Conservation (phyloP, 2,113 vertebrate species). For the Lamprotornis superbus region DNA sequence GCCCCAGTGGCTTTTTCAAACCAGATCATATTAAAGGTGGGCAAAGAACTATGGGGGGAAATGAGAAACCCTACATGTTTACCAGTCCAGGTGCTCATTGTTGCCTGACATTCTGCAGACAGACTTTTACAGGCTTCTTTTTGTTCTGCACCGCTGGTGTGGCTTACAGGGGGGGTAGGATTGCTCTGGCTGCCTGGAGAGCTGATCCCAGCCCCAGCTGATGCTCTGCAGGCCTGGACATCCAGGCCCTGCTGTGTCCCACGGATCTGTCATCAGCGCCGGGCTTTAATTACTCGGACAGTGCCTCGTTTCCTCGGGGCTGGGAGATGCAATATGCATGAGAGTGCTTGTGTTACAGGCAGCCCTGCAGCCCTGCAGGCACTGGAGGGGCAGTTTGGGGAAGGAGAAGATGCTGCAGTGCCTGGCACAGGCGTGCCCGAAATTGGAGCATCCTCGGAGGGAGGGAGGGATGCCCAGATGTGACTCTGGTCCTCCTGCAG, state of each 20-base stretch:
- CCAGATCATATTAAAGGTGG: neutral
- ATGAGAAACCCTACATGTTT: neutral
- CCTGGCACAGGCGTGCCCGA: neutral
- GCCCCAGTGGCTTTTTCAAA: neutral
- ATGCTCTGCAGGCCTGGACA: neutral
- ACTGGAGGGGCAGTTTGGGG: neutral
- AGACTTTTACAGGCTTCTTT: neutral
- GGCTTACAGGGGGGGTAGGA: neutral
- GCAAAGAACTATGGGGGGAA: neutral
- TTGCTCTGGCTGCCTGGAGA: neutral
- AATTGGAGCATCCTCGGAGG: neutral
- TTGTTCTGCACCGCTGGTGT: neutral
- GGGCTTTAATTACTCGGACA: slow-evolving; percentile 60
- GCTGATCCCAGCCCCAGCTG: neutral
- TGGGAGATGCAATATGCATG: slow-evolving; percentile 57
- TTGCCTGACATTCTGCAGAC: neutral
- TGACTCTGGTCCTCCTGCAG: neutral
- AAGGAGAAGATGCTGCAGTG: neutral
- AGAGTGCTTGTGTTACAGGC: slow-evolving; percentile 40
- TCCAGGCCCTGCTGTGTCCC: neutral
- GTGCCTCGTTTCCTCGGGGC: slow-evolving; percentile 5
- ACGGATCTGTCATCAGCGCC: neutral
- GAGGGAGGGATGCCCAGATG: neutral
- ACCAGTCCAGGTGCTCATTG: neutral
- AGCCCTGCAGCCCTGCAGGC: neutral